Percentiles rank a stretch among this genome's conserved stretches.
Evolutionary conservation across 1,140 invertebrate species (phyloP).

Genomic region (Brachionus koreanus): DNA sequence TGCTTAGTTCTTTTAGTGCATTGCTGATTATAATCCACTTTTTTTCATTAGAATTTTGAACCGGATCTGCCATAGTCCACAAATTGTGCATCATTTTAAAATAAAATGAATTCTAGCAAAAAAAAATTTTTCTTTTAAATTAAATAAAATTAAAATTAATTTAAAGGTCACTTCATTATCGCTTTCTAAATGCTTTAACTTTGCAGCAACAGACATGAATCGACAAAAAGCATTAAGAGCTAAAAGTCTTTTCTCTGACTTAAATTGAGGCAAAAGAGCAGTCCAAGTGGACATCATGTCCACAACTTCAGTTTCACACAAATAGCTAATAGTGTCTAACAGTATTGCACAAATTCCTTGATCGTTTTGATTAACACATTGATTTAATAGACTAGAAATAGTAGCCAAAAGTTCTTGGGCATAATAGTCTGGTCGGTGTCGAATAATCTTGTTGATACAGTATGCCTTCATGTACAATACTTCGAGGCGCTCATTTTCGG

Average conservation of each 20-base stretch:
- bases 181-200: not conserved
- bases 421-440: conserved; percentile 36
- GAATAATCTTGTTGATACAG: conserved; percentile 24
- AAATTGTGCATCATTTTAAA: conserved; percentile 19
- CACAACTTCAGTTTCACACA: conserved; percentile 36
- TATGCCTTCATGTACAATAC: conserved; percentile 32
- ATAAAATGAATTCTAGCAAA: not conserved
- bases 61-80: not conserved
- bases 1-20: not conserved
- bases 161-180: not conserved
- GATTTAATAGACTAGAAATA: conserved; percentile 18
- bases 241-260: conserved; percentile 14
- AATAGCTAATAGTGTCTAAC: conserved; percentile 1
- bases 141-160: not conserved
- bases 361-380: not conserved
- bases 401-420: conserved; percentile 32
- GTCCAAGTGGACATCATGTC: conserved; percentile 42
- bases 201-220: conserved; percentile 35
- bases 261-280: conserved; percentile 20
- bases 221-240: not conserved
- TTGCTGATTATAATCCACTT: not conserved
- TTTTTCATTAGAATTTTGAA: not conserved
- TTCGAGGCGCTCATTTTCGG: conserved; percentile 7
- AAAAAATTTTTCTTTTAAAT: too few relatives aligned
- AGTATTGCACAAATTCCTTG: conserved; percentile 9